Percentiles rank a stretch among this genome's conserved stretches.
phyloP scores from a whole-genome alignment of 2,113 vertebrate genomes.

The Neotragus pygmaeus region DNA sequence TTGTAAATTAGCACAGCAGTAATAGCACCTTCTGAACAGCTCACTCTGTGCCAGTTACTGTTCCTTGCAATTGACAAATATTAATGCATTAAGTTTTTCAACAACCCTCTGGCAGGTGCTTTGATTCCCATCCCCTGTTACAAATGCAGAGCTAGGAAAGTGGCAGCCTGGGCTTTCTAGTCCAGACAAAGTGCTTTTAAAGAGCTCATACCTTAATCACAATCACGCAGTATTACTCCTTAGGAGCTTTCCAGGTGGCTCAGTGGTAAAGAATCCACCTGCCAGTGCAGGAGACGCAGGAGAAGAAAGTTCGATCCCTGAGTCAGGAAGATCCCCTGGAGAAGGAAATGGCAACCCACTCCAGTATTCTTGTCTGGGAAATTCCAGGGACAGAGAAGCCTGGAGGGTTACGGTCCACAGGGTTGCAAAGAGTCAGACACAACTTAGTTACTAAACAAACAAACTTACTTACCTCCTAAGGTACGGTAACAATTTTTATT shows the following conservation, averaged over 20 bases:
- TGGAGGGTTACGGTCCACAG: background rate
- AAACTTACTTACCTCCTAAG: background rate
- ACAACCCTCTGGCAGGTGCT: background rate
- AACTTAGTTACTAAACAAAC: background rate
- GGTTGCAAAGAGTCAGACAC: background rate
- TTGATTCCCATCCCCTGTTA: background rate
- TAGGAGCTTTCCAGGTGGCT: background rate
- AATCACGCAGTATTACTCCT: background rate
- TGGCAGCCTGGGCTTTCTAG: background rate
- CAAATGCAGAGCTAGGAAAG: background rate
- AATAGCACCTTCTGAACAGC: background rate
- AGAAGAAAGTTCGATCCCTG: background rate
- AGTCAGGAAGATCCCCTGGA: background rate
- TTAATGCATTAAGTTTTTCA: background rate
- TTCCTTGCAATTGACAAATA: background rate
- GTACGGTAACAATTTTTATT: background rate
- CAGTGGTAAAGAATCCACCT: background rate
- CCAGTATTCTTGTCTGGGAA: background rate
- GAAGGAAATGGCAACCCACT: background rate
- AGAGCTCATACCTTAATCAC: background rate
- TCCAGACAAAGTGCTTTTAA: background rate
- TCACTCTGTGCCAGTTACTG: background rate
- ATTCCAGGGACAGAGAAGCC: background rate
- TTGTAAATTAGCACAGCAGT: background rate
- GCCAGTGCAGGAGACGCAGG: background rate